A percentile compares a stretch with the other conserved stretches of the same genome.
Conservation (phyloP, 2,888 invertebrate genomes). For the Tetragonisca angustula region DNA sequence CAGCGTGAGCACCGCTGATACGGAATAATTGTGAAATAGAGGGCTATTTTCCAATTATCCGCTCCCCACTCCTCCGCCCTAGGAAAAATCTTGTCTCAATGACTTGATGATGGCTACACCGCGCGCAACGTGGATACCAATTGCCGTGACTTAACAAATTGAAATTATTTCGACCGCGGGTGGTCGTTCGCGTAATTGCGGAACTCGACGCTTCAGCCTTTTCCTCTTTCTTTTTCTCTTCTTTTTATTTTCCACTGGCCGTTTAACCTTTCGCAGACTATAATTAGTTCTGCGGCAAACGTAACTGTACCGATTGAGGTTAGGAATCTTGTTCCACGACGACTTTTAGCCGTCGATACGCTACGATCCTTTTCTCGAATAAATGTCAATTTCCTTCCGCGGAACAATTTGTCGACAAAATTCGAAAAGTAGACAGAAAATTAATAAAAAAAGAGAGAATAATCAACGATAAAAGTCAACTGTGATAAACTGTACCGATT, state of each 20-base stretch:
- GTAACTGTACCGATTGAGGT: not conserved
- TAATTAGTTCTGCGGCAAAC: not conserved
- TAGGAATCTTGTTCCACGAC: too few species aligned
- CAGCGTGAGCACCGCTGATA: conserved; percentile 37
- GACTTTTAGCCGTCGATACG: too few species aligned
- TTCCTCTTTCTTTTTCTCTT: too few species aligned
- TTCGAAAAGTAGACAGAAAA: too few species aligned
- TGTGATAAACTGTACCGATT: not conserved
- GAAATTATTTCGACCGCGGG: not conserved
- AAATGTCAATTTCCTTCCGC: too few species aligned
- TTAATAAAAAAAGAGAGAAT: too few species aligned
- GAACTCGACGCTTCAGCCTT: not conserved
- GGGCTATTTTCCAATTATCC: conserved; percentile 51
- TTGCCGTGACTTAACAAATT: conserved; percentile 10
- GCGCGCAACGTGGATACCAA: conserved; percentile 10
- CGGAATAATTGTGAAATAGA: conserved; percentile 50
- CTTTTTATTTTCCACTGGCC: too few species aligned
- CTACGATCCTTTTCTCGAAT: too few species aligned
- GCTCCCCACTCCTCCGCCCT: not conserved
- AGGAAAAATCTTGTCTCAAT: conserved; percentile 40
- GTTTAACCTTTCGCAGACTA: not conserved
- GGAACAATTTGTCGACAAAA: too few species aligned
- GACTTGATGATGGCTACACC: conserved; percentile 19
- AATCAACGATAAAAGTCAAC: not conserved
- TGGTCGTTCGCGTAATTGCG: not conserved